These are phyloP conservation scores for Vulpes ferrilata DNA, from an alignment of 2,113 vertebrate genomes.

Conservation along the genomic window DNA sequence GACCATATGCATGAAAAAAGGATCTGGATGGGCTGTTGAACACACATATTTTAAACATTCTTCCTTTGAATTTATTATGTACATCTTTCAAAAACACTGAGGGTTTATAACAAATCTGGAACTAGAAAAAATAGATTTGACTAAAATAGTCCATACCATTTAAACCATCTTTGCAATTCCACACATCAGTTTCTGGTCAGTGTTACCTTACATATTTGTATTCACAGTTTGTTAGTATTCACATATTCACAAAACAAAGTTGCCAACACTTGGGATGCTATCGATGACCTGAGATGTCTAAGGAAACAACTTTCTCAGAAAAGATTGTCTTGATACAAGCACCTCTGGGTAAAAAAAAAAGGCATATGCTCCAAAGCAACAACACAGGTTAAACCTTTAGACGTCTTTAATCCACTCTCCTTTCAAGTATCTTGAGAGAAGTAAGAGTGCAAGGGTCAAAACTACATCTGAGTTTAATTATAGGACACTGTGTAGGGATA, in stretches of 20 bases:
- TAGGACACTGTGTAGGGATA: constrained; percentile 59
- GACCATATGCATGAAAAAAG: neutral
- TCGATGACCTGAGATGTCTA: neutral
- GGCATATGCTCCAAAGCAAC: neutral
- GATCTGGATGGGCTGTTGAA: neutral
- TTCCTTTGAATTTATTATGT: neutral
- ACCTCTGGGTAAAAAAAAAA: neutral
- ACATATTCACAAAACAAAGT: neutral
- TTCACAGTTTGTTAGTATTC: neutral
- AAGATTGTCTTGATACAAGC: neutral
- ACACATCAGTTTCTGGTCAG: neutral
- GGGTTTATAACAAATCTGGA: neutral
- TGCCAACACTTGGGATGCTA: neutral
- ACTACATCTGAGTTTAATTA: constrained; percentile 78
- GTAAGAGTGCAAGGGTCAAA: constrained; percentile 37
- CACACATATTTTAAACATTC: neutral
- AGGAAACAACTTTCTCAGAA: constrained; percentile 70
- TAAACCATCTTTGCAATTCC: neutral
- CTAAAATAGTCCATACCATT: neutral
- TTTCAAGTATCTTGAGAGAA: constrained; percentile 59
- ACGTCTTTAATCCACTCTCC: constrained; percentile 63
- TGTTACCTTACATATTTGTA: neutral
- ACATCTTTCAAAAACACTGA: neutral
- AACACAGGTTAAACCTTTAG: constrained; percentile 60
- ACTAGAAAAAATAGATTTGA: neutral